Evolutionary conservation across 2,113 vertebrate genomes (phyloP), one percentile per base, ranked within the genome.

Genomic region (Brachionichthys hirsutus): DNA sequence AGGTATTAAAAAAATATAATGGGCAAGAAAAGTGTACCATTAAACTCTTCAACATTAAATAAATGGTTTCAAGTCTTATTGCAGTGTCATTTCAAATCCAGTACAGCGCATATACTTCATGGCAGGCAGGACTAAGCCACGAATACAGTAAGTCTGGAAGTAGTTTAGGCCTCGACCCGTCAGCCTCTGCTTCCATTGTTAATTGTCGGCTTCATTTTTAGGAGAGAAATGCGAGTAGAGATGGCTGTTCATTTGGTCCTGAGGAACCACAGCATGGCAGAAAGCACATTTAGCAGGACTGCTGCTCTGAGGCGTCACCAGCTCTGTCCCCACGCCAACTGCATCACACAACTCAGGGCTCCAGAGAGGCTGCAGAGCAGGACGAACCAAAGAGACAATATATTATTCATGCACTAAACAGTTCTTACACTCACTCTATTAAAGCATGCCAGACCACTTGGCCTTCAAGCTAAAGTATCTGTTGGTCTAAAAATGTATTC

Each of bases 161-260:
- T 50, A 66, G 63, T 51, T 48, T 54, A 13, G 61, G 62, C 51
- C 44, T 68, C 36, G 55, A 65, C 61, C 82, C 51, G 22, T 70
- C 81, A 78, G 80, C 71, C 71, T 62, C 66, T 75, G 68, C 54
- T 54, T 60, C 41, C 62, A 45, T 50, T 67, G 81, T 93, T 89
- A 88, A 74, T 89, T 70, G 88, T 89, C 92, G 75, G 89, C 89
- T 76, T 93, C 90, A 73, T 84, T 90, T 84, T 93, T 74, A 24
- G 44, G 54, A 40, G 84, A 91, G 89, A 94, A 97, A 91, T 98
- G 97, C 80, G 90, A 94, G 92, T 95, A 95, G 82, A 99, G 95
- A 92, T 99, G 96, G 89, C 93, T 91, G 77, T 94, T 92, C 92
- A 98, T 95, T 85, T 78, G 80, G 70, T 94, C 93, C 85, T 89